phyloP scores from a whole-genome alignment of 2,113 vertebrate genomes.

The Pterocles burchelli region DNA sequence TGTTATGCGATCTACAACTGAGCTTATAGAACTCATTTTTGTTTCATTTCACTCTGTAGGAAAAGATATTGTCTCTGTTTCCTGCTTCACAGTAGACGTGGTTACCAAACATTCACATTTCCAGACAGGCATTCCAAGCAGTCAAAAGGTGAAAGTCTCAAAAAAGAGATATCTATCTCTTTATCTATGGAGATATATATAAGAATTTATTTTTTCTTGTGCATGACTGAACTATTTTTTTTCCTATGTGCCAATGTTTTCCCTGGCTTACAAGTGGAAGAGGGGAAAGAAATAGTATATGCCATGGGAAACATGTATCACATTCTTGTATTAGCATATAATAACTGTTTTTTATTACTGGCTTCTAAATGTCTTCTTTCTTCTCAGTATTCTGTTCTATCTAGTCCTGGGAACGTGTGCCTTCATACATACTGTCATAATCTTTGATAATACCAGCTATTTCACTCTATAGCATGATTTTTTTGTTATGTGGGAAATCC shows the following conservation, averaged over 20 bases:
- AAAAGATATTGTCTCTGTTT: neutral
- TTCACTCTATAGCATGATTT: neutral
- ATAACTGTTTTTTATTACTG: neutral
- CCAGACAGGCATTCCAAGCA: neutral
- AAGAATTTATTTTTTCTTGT: neutral
- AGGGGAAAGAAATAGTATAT: neutral
- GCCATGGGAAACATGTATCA: neutral
- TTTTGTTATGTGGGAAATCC: neutral
- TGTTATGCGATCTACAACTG: neutral
- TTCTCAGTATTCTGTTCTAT: neutral
- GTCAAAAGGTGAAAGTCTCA: neutral
- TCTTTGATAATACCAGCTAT: neutral
- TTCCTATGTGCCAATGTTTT: neutral
- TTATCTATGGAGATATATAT: neutral
- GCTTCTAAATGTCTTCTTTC: neutral
- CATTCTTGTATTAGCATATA: neutral
- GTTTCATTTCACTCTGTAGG: neutral
- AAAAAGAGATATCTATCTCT: neutral
- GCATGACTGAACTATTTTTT: neutral
- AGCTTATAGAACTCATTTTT: neutral
- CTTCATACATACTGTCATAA: neutral
- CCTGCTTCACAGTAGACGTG: neutral
- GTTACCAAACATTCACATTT: neutral
- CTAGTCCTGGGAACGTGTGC: neutral
- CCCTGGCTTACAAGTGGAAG: neutral